These are phyloP conservation scores for Pseudolycoriella hygida DNA, from an alignment of 2,888 invertebrate genomes.

Conservation along the genomic window DNA sequence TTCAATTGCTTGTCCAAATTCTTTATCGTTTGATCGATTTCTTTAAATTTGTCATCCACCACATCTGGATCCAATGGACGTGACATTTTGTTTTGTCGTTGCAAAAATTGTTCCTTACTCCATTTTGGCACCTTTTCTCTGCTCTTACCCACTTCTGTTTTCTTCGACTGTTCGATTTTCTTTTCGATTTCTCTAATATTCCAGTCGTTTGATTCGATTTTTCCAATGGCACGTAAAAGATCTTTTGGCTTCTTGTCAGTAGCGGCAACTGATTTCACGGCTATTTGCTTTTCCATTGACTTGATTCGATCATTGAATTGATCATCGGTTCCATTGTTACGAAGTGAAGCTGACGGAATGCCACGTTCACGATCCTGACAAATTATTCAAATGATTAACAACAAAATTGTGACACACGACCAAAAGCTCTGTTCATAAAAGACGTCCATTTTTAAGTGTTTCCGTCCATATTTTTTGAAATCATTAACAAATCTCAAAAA, in stretches of 20 bases:
- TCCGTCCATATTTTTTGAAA: no score
- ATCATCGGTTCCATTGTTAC: constrained; percentile 20
- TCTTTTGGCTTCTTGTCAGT: constrained; percentile 69
- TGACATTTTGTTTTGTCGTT: constrained; percentile 43
- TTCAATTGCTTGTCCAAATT: constrained; percentile 53
- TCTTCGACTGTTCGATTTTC: constrained; percentile 49
- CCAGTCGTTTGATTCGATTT: constrained; percentile 80
- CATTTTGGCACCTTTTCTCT: constrained; percentile 76
- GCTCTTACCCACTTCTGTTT: constrained; percentile 29
- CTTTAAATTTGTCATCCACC: constrained; percentile 42
- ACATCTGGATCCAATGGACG: constrained; percentile 40
- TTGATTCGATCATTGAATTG: constrained; percentile 37
- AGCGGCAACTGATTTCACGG: constrained; percentile 34
- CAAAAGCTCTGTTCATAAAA: no score
- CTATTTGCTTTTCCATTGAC: constrained; percentile 63
- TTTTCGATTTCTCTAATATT: constrained; percentile 80
- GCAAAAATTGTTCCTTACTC: constrained; percentile 54
- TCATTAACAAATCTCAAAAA: no score
- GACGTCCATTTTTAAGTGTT: no score
- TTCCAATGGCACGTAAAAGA: constrained; percentile 69
- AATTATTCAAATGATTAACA: no score
- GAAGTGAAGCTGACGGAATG: constrained; percentile 25
- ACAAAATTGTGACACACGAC: no score
- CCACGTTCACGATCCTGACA: constrained; percentile 27
- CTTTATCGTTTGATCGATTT: constrained; percentile 54